Conservation (phyloP, 2,113 vertebrate genomes). For the Coryphaenoides rupestris region DNA sequence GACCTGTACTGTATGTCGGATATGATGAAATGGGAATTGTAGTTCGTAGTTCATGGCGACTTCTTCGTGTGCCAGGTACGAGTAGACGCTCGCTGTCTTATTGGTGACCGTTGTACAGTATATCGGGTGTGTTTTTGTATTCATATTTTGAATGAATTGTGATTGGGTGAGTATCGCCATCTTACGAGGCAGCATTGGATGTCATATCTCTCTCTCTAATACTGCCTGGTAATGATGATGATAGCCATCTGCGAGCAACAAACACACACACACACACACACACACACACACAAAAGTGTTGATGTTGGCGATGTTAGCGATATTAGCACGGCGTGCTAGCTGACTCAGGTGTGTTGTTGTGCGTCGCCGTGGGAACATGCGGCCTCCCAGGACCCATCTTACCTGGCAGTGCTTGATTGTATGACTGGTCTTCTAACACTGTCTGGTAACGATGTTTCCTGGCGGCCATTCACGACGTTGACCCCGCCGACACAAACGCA, state of each 20-base stretch:
- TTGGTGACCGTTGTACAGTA: no score
- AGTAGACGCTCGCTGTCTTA: no score
- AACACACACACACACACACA: no score
- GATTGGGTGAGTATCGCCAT: constrained; percentile 83
- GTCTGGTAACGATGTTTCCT: constrained; percentile 99
- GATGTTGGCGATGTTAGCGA: constrained; percentile 1
- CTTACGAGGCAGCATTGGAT: constrained; percentile 99
- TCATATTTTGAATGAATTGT: no score
- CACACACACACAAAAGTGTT: neutral
- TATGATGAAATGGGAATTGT: no score
- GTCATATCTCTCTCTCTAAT: constrained; percentile 88
- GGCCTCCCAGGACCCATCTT: constrained; percentile 97
- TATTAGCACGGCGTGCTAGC: constrained; percentile 4
- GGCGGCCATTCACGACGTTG: constrained; percentile 70
- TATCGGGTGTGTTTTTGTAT: no score
- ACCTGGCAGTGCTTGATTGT: constrained; percentile 98
- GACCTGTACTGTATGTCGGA: no score
- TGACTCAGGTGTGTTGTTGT: neutral
- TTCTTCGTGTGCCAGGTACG: no score
- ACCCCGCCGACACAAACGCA: no score
- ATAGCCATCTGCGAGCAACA: constrained; percentile 72
- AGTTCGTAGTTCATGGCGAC: no score
- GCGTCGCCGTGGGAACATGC: constrained; percentile 14
- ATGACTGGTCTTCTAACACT: constrained; percentile 93
- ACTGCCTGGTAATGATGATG: constrained; percentile 99